Base-by-base conservation (phyloP, 2,113 vertebrate genomes). In the Anguilla rostrata region DNA sequence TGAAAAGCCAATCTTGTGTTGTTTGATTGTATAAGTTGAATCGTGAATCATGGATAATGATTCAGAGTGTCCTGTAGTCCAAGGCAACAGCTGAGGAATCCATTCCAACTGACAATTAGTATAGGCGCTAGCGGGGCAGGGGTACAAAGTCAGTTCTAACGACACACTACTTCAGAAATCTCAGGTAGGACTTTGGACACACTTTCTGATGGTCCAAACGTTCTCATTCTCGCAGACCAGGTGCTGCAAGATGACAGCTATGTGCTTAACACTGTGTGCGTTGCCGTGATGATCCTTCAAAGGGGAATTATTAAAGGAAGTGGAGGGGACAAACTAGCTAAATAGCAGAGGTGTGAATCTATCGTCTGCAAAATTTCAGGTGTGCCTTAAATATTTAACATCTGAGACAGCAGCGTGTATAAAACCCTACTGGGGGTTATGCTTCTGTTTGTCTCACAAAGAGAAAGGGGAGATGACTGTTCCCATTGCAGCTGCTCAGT, bases 161-260 rank as follows among this genome's bases (percentile, higher is more conserved):
- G 91, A 88, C 88, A 88, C 88, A 91, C 90, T 92, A 88, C 95
- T 95, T 95, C 89, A 63, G 94, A 95, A 94, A 94, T 86, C 93
- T 94, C 86, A 87, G 39, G 41, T 66, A 87, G 90, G 41, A 89
- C 84, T 91, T 90, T 9, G 84, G 94, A 94, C 91, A 90, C 88
- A 94, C 91, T 94, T 94, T 92, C 90, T 90, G 94, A 96, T 93
- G 94, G 94, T 90, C 88, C 92, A 95, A 96, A 96, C 95, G 92
- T 95, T 96, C 94, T 95, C 92, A 96, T 96, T 96, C 95, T 93
- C 90, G 87, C 91, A 82, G 90, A 89, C 91, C 87, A 89, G 94
- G 93, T 95, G 94, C 94, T 95, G 94, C 93, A 91, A 91, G 88
- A 93, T 94, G 95, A 95, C 95, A 95, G 94, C 95, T 94, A 90